A percentile compares a stretch with the other conserved stretches of the same genome.
Conservation (phyloP, 2,888 invertebrate species). For the Anthrax anthrax region DNA sequence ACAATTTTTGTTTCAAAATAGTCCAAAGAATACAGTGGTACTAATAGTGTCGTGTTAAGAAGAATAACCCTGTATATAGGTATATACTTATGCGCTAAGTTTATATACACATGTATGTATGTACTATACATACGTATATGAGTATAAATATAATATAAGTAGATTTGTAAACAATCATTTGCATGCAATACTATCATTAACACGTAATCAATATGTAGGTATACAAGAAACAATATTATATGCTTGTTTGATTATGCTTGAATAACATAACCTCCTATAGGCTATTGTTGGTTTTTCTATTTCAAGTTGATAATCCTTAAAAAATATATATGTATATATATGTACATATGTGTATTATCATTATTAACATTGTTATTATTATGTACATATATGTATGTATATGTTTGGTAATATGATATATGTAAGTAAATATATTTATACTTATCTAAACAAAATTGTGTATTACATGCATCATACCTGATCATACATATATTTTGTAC, state of each 20-base stretch:
- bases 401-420: too few relatives aligned
- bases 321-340: not conserved
- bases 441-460: too few relatives aligned
- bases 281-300: not conserved
- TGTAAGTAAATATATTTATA: too few relatives aligned
- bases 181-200: conserved; percentile 6
- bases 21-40: too few relatives aligned
- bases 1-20: too few relatives aligned
- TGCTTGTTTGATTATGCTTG: not conserved
- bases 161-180: conserved; percentile 5
- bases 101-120: not conserved
- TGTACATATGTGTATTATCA: not conserved
- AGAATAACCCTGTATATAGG: not conserved
- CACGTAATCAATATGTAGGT: conserved; percentile 3
- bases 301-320: not conserved
- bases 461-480: too few relatives aligned
- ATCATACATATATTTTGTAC: too few relatives aligned
- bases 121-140: not conserved
- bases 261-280: not conserved
- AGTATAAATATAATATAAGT: not conserved
- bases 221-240: not conserved
- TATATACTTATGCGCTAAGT: not conserved
- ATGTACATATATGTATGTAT: not conserved
- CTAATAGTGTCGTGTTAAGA: too few relatives aligned
- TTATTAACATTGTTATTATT: too few relatives aligned